Conservation (phyloP, 2,113 vertebrate genomes). For the Gasterosteus nipponicus region DNA sequence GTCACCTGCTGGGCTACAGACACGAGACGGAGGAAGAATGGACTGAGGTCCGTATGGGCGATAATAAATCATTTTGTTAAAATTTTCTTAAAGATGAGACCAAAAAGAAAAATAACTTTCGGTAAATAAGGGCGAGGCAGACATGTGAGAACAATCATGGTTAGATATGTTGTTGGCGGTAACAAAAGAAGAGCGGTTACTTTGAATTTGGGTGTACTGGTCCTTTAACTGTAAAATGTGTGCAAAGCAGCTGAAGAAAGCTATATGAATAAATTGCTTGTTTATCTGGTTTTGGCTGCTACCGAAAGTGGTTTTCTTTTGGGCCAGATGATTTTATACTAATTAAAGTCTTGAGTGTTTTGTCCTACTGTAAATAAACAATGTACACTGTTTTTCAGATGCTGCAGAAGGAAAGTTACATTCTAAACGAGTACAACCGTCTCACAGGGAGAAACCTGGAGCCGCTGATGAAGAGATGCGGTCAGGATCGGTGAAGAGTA, state of each 20-base stretch:
- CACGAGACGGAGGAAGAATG: constrained; percentile 85
- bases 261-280: background rate
- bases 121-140: background rate
- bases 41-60: constrained; percentile 81
- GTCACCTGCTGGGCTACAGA: constrained; percentile 91
- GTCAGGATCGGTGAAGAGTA: constrained; percentile 38
- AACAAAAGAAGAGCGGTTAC: background rate
- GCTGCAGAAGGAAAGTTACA: constrained; percentile 86
- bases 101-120: background rate
- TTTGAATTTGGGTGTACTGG: background rate
- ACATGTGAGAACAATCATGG: background rate
- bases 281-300: background rate
- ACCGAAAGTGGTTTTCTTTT: background rate
- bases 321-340: background rate
- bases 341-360: background rate
- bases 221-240: background rate
- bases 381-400: constrained; percentile 80
- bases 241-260: background rate
- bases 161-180: background rate
- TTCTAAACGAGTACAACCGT: constrained; percentile 84
- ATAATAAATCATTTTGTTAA: background rate
- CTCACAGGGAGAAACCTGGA: constrained; percentile 79
- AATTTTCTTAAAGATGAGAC: background rate
- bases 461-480: constrained; percentile 81
- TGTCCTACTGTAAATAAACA: background rate